Percentiles rank a stretch among this genome's conserved stretches.
These are phyloP conservation scores for Heterodera filipjevi DNA, from an alignment of 2,888 invertebrate genomes.

Conservation along the genomic window DNA sequence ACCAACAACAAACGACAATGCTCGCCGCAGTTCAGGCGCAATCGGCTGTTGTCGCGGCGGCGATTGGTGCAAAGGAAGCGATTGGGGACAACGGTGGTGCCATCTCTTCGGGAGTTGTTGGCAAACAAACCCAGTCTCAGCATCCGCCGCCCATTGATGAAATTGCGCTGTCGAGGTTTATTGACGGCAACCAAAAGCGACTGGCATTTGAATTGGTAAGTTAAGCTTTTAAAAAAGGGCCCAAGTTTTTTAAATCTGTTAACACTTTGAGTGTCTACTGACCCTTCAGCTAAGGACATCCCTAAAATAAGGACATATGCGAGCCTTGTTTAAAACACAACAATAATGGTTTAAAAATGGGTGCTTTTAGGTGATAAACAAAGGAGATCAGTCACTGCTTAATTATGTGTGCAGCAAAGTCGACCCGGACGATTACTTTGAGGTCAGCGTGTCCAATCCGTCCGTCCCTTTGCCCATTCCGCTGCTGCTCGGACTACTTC, in stretches of 20 bases:
- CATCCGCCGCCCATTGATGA: constrained; percentile 22
- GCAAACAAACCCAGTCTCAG: neutral
- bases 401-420: constrained; percentile 84
- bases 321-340: too few species aligned
- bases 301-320: too few species aligned
- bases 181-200: constrained; percentile 23
- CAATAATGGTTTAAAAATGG: neutral
- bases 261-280: too few species aligned
- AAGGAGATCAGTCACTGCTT: constrained; percentile 80
- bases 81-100: neutral
- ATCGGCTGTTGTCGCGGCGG: constrained; percentile 13
- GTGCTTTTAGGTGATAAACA: constrained; percentile 33
- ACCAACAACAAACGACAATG: constrained; percentile 6
- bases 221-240: too few species aligned
- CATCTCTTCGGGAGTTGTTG: neutral
- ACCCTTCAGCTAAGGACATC: too few species aligned
- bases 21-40: constrained; percentile 7
- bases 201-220: constrained; percentile 36
- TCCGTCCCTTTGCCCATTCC: constrained; percentile 76
- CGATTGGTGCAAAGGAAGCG: neutral
- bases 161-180: constrained; percentile 19
- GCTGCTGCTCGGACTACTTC: constrained; percentile 87
- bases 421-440: constrained; percentile 75
- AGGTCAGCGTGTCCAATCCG: constrained; percentile 15
- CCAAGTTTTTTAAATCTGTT: too few species aligned